A percentile compares a stretch with the other conserved stretches of the same genome.
Conservation (phyloP, 2,888 invertebrate genomes). For the Eristalis tenax region DNA sequence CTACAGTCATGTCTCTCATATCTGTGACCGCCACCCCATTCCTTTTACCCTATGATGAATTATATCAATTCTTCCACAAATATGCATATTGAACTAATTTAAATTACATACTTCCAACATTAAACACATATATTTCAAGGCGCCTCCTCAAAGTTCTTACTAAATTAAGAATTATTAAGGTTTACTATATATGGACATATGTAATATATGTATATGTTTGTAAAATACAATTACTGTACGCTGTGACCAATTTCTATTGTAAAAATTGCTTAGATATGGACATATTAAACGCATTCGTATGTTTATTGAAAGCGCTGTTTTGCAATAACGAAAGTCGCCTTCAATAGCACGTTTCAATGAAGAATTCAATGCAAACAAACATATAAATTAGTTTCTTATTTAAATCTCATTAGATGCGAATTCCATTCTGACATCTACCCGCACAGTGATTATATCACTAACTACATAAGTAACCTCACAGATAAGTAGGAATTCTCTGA, state of each 20-base stretch:
- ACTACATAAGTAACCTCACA: slow-evolving; percentile 23
- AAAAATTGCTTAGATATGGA: neutral
- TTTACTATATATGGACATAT: neutral
- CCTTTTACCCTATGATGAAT: too few species aligned
- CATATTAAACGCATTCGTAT: neutral
- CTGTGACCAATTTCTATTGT: too few species aligned
- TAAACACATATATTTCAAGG: neutral
- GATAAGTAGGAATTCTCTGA: slow-evolving; percentile 13
- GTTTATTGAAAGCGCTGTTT: neutral
- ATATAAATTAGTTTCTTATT: slow-evolving; percentile 2
- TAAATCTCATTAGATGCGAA: slow-evolving; percentile 33
- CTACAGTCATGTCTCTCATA: too few species aligned
- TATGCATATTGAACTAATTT: too few species aligned
- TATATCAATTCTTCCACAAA: too few species aligned
- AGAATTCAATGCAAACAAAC: neutral
- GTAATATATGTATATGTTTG: neutral
- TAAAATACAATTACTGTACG: neutral
- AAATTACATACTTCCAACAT: too few species aligned
- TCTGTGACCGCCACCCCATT: too few species aligned
- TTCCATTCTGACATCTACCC: slow-evolving; percentile 45
- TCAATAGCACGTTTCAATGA: slow-evolving; percentile 8
- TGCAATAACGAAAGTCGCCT: neutral
- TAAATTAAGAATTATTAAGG: too few species aligned
- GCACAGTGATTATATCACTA: neutral
- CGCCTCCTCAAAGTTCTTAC: too few species aligned